phyloP scores from a whole-genome alignment of 2,888 invertebrate species.

The Drosophila incognita region DNA sequence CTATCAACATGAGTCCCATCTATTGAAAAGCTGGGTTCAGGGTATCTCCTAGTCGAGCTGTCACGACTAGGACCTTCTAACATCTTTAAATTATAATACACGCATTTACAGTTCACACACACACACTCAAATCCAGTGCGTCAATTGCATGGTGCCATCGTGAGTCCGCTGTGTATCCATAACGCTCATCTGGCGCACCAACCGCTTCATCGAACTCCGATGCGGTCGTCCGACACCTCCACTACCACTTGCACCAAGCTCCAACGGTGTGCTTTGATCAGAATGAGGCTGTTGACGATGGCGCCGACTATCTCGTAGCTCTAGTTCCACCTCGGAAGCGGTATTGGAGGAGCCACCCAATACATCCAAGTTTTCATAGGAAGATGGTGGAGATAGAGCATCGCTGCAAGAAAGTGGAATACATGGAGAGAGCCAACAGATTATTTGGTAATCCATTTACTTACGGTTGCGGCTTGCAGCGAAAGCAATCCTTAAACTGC shows the following conservation, averaged over 20 bases:
- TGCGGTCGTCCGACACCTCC: slow-evolving; percentile 61
- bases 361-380: slow-evolving; percentile 91
- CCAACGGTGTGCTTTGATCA: slow-evolving; percentile 85
- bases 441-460: too few species aligned
- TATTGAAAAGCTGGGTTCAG: background rate
- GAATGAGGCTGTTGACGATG: slow-evolving; percentile 62
- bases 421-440: background rate
- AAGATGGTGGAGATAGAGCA: slow-evolving; percentile 85
- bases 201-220: slow-evolving; percentile 88
- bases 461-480: slow-evolving; percentile 90
- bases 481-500: slow-evolving; percentile 90
- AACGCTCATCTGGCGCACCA: slow-evolving; percentile 91
- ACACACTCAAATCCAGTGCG: slow-evolving; percentile 91
- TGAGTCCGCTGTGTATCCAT: slow-evolving; percentile 93
- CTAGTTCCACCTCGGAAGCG: slow-evolving; percentile 79
- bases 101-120: background rate
- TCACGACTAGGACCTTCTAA: background rate
- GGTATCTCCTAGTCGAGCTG: background rate
- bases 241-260: slow-evolving; percentile 25
- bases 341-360: slow-evolving; percentile 85
- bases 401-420: slow-evolving; percentile 30
- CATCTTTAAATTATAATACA: slow-evolving; percentile 2
- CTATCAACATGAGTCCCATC: background rate
- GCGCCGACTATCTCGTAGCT: slow-evolving; percentile 76
- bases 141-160: slow-evolving; percentile 93